phyloP scores from a whole-genome alignment of 1,140 invertebrate genomes.

The Drosophila sucinea region DNA sequence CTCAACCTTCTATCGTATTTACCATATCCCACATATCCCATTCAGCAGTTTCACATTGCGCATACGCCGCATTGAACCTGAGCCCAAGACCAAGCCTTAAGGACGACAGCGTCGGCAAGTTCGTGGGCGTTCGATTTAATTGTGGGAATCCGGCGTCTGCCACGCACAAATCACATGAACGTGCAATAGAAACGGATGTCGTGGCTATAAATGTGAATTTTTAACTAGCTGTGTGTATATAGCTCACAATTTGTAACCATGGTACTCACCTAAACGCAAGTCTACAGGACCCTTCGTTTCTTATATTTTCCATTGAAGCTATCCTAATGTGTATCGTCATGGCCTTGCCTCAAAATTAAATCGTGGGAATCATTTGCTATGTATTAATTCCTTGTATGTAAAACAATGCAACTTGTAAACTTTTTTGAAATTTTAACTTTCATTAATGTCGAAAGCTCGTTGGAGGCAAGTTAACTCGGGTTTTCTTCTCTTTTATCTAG shows the following conservation, averaged over 20 bases:
- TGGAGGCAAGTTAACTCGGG: slow-evolving; percentile 54
- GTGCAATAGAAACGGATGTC: neutral
- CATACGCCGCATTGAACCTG: slow-evolving; percentile 46
- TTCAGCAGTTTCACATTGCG: slow-evolving; percentile 43
- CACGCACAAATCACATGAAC: slow-evolving; percentile 42
- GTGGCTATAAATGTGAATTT: slow-evolving; percentile 54
- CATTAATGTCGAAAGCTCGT: slow-evolving; percentile 59
- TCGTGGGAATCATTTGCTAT: slow-evolving; percentile 57
- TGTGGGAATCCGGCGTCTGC: slow-evolving; percentile 64
- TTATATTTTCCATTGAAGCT: neutral
- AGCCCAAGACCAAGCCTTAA: slow-evolving; percentile 26
- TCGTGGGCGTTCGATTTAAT: slow-evolving; percentile 59
- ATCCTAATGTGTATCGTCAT: slow-evolving; percentile 20
- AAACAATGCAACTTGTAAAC: slow-evolving; percentile 24
- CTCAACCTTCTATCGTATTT: slow-evolving; percentile 25
- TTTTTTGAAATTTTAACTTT: slow-evolving; percentile 49
- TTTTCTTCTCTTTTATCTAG: slow-evolving; percentile 2
- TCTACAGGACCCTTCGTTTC: neutral
- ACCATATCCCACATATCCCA: slow-evolving; percentile 16
- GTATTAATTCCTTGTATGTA: slow-evolving; percentile 37
- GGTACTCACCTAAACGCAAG: neutral
- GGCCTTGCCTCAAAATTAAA: slow-evolving; percentile 49
- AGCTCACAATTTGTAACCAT: neutral
- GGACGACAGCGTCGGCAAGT: slow-evolving; percentile 27
- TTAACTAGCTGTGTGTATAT: neutral